Conservation (phyloP, 2,113 vertebrate species). For the Tringa solitaria region DNA sequence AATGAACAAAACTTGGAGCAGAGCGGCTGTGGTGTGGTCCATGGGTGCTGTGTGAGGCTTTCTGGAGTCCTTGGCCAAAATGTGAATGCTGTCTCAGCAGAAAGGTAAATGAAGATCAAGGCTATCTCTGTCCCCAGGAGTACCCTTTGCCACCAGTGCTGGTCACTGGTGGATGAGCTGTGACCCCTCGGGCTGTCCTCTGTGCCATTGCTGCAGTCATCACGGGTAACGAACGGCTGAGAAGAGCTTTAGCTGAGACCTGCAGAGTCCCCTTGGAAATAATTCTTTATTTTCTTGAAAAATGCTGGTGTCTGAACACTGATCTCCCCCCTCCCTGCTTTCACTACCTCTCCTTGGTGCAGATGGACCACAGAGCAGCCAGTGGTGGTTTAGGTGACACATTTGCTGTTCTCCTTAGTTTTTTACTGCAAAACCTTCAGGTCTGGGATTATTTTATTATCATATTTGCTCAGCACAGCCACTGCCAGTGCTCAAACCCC, state of each 20-base stretch:
- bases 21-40: fast-evolving
- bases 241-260: neutral
- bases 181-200: neutral
- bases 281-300: neutral
- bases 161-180: neutral
- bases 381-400: neutral
- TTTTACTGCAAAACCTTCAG: fast-evolving
- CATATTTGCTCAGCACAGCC: neutral
- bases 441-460: neutral
- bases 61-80: neutral
- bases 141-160: neutral
- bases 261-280: fast-evolving
- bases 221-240: fast-evolving
- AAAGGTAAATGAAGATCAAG: too few species aligned
- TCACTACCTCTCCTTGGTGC: fast-evolving
- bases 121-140: neutral
- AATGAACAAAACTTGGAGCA: fast-evolving
- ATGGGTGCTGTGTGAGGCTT: fast-evolving
- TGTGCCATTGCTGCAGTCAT: fast-evolving
- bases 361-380: neutral
- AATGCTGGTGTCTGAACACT: neutral
- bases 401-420: neutral
- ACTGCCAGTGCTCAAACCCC: neutral
- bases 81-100: fast-evolving
- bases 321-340: neutral